These are phyloP conservation scores for Albula goreensis DNA, from an alignment of 2,113 vertebrate species.

Conservation along the genomic window DNA sequence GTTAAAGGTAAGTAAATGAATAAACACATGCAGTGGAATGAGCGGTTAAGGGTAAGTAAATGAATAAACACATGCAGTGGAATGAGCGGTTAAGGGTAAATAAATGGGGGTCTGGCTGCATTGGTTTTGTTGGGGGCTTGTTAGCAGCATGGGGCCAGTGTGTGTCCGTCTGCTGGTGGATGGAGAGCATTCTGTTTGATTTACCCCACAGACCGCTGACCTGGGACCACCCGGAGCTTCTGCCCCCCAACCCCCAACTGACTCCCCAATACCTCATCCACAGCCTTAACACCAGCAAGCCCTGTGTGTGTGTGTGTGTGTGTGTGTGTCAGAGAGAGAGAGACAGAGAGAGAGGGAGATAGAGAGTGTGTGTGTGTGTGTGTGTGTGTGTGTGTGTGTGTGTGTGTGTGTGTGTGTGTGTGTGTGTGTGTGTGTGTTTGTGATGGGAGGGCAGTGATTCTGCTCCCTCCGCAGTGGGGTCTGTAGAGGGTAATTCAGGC, in stretches of 20 bases:
- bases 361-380: too few relatives aligned
- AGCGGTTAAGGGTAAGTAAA: too few relatives aligned
- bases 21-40: too few relatives aligned
- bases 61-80: too few relatives aligned
- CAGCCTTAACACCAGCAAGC: not conserved
- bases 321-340: too few relatives aligned
- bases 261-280: conserved; percentile 51
- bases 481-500: not conserved
- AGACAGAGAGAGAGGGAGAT: too few relatives aligned
- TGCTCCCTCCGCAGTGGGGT: not conserved
- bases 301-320: too few relatives aligned
- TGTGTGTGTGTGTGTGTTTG: not conserved
- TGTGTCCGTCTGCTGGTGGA: conserved; percentile 53
- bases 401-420: too few relatives aligned
- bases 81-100: too few relatives aligned
- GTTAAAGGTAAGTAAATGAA: too few relatives aligned
- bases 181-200: conserved; percentile 67
- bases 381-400: too few relatives aligned
- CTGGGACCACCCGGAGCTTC: conserved; percentile 78
- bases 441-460: not conserved
- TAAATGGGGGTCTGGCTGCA: too few relatives aligned
- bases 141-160: conserved; percentile 26
- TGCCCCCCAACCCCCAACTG: conserved; percentile 61
- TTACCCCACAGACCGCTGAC: conserved; percentile 33
- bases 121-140: not conserved